Percentiles rank a stretch among this genome's conserved stretches.
Conservation (phyloP, 2,113 vertebrate species). For the Lagopus muta region DNA sequence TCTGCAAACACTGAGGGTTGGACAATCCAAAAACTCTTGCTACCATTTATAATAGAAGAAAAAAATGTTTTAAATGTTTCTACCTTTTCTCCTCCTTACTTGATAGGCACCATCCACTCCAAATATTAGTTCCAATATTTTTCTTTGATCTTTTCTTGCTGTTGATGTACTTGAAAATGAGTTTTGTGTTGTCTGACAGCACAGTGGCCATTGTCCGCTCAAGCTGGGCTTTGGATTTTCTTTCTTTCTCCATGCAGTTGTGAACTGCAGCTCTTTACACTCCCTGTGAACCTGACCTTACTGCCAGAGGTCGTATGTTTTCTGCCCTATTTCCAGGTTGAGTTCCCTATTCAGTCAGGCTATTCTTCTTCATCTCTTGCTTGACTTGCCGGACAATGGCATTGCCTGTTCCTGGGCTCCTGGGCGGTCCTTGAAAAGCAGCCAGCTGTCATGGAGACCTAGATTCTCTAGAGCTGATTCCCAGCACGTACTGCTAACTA, state of each 20-base stretch:
- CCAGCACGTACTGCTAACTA: not conserved
- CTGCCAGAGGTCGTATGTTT: not conserved
- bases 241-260: not conserved
- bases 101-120: not conserved
- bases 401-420: not conserved
- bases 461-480: not conserved
- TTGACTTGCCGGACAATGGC: not conserved
- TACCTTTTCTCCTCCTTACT: not conserved
- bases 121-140: not conserved
- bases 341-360: not conserved
- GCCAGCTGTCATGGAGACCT: not conserved
- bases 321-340: not conserved
- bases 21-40: not conserved
- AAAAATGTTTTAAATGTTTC: not conserved
- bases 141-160: not conserved
- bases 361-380: not conserved
- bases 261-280: not conserved
- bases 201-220: not conserved
- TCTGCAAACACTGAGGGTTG: not conserved
- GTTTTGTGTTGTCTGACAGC: not conserved
- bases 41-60: not conserved
- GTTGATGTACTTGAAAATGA: not conserved
- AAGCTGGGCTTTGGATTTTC: not conserved
- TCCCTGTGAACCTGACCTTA: not conserved
- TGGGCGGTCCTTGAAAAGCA: not conserved